Conservation (phyloP, 2,888 invertebrate genomes). For the Dimorphilus gyrociliatus region DNA sequence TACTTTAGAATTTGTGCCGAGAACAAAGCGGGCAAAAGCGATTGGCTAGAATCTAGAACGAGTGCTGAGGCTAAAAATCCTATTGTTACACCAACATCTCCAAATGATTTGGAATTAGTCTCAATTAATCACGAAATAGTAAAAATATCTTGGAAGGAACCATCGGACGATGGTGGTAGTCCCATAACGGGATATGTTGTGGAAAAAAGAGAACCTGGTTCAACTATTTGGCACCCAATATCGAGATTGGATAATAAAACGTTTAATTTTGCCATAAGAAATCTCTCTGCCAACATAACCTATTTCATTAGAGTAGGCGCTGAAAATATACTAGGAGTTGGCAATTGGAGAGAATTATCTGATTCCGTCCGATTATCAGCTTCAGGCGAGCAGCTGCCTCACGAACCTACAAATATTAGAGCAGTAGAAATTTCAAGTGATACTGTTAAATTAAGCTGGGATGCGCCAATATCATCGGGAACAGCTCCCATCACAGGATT, state of each 20-base stretch:
- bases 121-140: constrained; percentile 23
- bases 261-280: constrained; percentile 7
- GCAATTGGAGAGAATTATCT: constrained; percentile 9
- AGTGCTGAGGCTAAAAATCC: constrained; percentile 22
- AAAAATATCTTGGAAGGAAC: constrained; percentile 28
- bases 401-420: too few relatives aligned
- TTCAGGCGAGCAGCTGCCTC: too few relatives aligned
- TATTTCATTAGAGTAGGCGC: constrained; percentile 74
- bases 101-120: constrained; percentile 8
- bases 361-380: constrained; percentile 12
- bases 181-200: constrained; percentile 21
- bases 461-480: constrained; percentile 71
- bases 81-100: constrained; percentile 10
- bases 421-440: constrained; percentile 15
- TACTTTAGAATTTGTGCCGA: constrained; percentile 32
- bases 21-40: constrained; percentile 27
- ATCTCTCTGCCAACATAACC: constrained; percentile 7
- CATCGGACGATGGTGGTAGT: constrained; percentile 22
- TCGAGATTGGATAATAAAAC: constrained; percentile 6
- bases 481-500: constrained; percentile 75
- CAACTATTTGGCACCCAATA: constrained; percentile 10
- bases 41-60: constrained; percentile 22
- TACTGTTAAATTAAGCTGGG: constrained; percentile 68
- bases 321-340: constrained; percentile 58
- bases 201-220: constrained; percentile 11